These are phyloP conservation scores for Mellivora capensis DNA, from an alignment of 2,113 vertebrate genomes.

Conservation along the genomic window DNA sequence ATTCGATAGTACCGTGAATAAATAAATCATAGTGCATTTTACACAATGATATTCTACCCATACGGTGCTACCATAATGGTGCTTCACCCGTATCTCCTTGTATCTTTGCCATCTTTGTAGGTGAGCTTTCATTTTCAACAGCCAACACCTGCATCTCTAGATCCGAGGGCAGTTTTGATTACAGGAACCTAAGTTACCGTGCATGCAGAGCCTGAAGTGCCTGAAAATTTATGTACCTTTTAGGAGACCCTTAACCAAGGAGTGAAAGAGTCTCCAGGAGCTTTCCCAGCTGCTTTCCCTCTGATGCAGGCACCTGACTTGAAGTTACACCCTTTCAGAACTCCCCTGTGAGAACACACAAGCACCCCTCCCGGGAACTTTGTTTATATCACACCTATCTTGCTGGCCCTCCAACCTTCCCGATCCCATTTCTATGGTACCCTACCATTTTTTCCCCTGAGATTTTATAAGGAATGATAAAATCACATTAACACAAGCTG, in stretches of 20 bases:
- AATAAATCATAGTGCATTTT: not conserved
- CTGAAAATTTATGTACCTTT: not conserved
- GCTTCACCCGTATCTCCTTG: not conserved
- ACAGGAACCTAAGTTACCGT: not conserved
- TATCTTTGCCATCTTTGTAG: not conserved
- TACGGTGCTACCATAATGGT: no score
- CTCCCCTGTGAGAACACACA: not conserved
- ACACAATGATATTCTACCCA: not conserved
- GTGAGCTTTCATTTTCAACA: not conserved
- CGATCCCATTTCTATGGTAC: not conserved
- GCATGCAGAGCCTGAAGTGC: not conserved
- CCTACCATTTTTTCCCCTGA: not conserved
- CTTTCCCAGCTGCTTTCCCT: not conserved
- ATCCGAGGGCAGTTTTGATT: not conserved
- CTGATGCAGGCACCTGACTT: not conserved
- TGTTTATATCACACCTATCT: not conserved
- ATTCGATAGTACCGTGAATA: not conserved
- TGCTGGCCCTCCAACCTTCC: not conserved
- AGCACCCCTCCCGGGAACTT: not conserved
- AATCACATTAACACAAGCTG: not conserved
- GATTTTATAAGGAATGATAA: not conserved
- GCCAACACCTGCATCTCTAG: not conserved
- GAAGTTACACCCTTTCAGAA: not conserved
- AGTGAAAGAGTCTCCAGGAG: not conserved
- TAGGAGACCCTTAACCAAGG: not conserved